Evolutionary conservation across 2,113 vertebrate species (phyloP).

Genomic region (Geococcyx californianus): DNA sequence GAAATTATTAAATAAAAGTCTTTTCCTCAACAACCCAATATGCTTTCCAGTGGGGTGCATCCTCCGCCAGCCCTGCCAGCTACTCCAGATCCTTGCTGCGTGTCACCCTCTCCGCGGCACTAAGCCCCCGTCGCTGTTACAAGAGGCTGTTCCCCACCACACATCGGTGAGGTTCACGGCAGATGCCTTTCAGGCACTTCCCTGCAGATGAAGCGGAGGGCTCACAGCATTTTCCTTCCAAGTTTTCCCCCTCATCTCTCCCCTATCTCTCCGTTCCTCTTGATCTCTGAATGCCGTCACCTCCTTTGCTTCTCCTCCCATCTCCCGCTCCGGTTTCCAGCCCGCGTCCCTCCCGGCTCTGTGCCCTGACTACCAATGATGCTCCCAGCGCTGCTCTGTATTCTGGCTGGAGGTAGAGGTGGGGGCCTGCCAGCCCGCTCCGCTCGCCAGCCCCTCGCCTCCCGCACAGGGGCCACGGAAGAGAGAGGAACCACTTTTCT

Average conservation of each 20-base stretch:
- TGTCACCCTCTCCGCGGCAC: rapidly evolving
- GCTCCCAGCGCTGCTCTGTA: not conserved
- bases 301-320: not conserved
- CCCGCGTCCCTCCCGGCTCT: not conserved
- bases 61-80: not conserved
- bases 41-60: not conserved
- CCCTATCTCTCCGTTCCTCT: not conserved
- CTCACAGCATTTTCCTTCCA: not conserved
- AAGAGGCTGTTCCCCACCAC: not conserved
- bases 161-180: rapidly evolving
- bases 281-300: not conserved
- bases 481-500: not conserved
- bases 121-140: not conserved
- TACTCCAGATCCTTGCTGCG: not conserved
- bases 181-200: not conserved
- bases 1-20: not conserved
- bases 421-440: not conserved
- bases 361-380: slow-evolving; percentile 6
- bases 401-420: not conserved
- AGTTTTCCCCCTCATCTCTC: not conserved
- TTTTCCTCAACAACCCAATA: not conserved
- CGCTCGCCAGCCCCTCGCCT: not conserved
- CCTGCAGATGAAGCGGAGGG: not conserved
- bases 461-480: not conserved
- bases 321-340: not conserved